A percentile compares a stretch with the other conserved stretches of the same genome.
Conservation (phyloP, 2,113 vertebrate species). For the Otis tarda region DNA sequence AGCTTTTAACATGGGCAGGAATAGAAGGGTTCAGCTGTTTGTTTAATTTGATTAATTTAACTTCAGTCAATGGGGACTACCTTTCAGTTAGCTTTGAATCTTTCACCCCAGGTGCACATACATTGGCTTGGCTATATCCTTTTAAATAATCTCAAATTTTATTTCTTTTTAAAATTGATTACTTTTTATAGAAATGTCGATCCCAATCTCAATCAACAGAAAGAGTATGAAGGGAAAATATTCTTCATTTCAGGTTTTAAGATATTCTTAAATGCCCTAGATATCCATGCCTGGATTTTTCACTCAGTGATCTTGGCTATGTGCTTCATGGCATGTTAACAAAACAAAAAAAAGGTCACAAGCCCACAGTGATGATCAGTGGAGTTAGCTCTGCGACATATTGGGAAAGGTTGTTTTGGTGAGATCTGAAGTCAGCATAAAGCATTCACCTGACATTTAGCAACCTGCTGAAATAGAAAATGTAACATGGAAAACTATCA, state of each 20-base stretch:
- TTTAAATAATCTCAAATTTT: background rate
- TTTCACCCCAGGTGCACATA: background rate
- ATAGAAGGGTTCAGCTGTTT: background rate
- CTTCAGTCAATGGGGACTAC: background rate
- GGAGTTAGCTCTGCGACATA: background rate
- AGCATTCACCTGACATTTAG: slow-evolving; percentile 45
- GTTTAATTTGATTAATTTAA: background rate
- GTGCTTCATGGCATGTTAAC: background rate
- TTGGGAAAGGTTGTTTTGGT: background rate
- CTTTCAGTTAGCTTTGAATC: background rate
- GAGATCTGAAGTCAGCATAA: slow-evolving; percentile 18
- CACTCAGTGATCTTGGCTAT: background rate
- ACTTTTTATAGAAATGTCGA: background rate
- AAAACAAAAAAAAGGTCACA: background rate
- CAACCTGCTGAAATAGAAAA: slow-evolving; percentile 45
- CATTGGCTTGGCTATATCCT: background rate
- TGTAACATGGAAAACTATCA: background rate
- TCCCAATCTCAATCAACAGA: background rate
- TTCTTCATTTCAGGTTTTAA: background rate
- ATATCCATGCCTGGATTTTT: background rate
- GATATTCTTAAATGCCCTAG: background rate
- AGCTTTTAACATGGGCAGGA: background rate
- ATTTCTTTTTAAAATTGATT: background rate
- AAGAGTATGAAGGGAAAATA: background rate
- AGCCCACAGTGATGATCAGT: background rate